phyloP scores from a whole-genome alignment of 2,113 vertebrate genomes.

The Pseudolaguvia tuberculata region DNA sequence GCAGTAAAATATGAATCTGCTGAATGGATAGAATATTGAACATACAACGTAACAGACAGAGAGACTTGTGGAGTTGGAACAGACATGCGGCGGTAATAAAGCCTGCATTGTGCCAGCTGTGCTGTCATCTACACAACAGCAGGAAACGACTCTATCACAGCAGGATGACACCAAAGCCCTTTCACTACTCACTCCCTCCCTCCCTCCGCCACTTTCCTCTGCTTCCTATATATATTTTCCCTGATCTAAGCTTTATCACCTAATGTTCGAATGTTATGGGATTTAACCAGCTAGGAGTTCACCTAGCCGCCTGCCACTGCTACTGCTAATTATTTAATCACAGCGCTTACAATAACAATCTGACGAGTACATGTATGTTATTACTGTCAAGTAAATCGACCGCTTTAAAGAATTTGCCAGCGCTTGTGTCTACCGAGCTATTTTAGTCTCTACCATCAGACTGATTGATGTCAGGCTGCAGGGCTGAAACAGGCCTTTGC shows the following conservation, averaged over 20 bases:
- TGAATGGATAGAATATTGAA: conserved; percentile 3
- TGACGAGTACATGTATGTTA: conserved; percentile 27
- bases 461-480: conserved; percentile 37
- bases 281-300: conserved; percentile 8
- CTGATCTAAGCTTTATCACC: background rate
- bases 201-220: conserved; percentile 44
- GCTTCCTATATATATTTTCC: conserved; percentile 15
- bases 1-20: background rate
- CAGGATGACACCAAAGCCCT: conserved; percentile 37
- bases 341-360: conserved; percentile 33
- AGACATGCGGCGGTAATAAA: conserved; percentile 32
- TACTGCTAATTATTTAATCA: conserved; percentile 27
- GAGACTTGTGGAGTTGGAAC: conserved; percentile 12
- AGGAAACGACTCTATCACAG: conserved; percentile 49
- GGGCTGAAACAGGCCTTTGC: conserved; percentile 23
- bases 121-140: conserved; percentile 11
- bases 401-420: conserved; percentile 24
- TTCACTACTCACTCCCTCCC: no score
- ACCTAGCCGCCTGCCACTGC: conserved; percentile 8
- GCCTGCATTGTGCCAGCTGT: conserved; percentile 29
- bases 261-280: background rate
- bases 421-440: conserved; percentile 25
- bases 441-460: conserved; percentile 28
- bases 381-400: conserved; percentile 25
- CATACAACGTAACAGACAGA: background rate